phyloP scores from a whole-genome alignment of 2,113 vertebrate species.

The Urocolius indicus region DNA sequence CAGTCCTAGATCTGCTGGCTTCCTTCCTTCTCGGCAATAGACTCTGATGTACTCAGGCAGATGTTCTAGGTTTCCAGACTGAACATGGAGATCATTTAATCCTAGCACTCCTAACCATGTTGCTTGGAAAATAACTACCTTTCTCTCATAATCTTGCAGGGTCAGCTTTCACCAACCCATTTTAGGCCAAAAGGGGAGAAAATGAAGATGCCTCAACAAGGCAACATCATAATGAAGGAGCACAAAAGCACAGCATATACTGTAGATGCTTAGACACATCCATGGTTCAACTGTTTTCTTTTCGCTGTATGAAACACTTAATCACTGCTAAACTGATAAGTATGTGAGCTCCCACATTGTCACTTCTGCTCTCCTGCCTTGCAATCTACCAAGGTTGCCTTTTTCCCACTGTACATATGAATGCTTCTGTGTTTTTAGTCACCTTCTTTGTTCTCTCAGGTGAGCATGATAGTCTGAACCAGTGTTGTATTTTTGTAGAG shows the following conservation, averaged over 20 bases:
- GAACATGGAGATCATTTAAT: neutral
- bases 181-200: constrained; percentile 54
- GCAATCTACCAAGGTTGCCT: neutral
- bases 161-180: constrained; percentile 49
- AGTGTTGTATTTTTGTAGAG: constrained; percentile 29
- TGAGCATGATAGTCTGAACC: constrained; percentile 12
- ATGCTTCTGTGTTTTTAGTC: constrained; percentile 26
- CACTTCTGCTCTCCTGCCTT: neutral
- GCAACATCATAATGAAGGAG: neutral
- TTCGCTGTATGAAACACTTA: neutral
- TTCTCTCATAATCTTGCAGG: constrained; percentile 47
- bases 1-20: neutral
- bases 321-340: neutral
- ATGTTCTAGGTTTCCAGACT: neutral
- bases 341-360: neutral
- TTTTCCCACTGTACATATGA: neutral
- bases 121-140: constrained; percentile 26
- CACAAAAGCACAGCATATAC: neutral
- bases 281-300: neutral
- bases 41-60: neutral
- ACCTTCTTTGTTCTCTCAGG: constrained; percentile 2
- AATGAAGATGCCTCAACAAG: constrained; percentile 54
- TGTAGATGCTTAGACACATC: constrained; percentile 5
- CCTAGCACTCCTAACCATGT: neutral
- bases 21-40: neutral